Conservation (phyloP, 2,888 invertebrate species). For the Tromatobia lineatoria region DNA sequence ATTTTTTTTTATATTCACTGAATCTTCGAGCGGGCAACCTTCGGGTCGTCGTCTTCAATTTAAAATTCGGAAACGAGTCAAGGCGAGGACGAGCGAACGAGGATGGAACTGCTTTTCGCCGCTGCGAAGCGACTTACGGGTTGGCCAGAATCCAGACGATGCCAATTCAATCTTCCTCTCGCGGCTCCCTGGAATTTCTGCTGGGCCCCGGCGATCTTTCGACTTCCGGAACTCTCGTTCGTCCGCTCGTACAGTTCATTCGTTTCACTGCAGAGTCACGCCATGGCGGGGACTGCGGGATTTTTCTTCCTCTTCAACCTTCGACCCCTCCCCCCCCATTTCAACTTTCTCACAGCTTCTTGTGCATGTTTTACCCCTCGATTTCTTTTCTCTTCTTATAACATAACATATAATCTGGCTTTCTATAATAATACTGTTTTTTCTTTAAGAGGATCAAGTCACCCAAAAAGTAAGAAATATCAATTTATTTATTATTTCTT, state of each 20-base stretch:
- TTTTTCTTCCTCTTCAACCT: not conserved
- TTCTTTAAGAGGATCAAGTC: no score
- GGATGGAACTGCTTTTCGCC: constrained; percentile 70
- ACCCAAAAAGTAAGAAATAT: no score
- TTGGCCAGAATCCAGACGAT: constrained; percentile 80
- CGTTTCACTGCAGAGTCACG: constrained; percentile 64
- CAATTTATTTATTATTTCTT: no score
- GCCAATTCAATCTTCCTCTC: constrained; percentile 81
- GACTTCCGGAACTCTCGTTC: constrained; percentile 71
- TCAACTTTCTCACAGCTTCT: constrained; percentile 14
- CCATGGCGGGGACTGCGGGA: constrained; percentile 44
- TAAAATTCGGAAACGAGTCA: constrained; percentile 75
- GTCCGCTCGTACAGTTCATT: constrained; percentile 64
- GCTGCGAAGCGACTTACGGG: constrained; percentile 71
- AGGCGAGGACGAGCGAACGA: constrained; percentile 68
- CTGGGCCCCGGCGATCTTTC: constrained; percentile 72
- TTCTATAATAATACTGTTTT: no score
- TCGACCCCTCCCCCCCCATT: not conserved
- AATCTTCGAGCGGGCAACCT: constrained; percentile 63
- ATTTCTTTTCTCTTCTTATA: constrained; percentile 12
- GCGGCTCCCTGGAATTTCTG: constrained; percentile 75
- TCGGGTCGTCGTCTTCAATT: constrained; percentile 72
- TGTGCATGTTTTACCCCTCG: constrained; percentile 56
- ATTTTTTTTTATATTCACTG: not conserved
- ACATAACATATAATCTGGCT: not conserved